These are phyloP conservation scores for Mizuhopecten yessoensis DNA, from an alignment of 1,140 invertebrate species.

Conservation along the genomic window DNA sequence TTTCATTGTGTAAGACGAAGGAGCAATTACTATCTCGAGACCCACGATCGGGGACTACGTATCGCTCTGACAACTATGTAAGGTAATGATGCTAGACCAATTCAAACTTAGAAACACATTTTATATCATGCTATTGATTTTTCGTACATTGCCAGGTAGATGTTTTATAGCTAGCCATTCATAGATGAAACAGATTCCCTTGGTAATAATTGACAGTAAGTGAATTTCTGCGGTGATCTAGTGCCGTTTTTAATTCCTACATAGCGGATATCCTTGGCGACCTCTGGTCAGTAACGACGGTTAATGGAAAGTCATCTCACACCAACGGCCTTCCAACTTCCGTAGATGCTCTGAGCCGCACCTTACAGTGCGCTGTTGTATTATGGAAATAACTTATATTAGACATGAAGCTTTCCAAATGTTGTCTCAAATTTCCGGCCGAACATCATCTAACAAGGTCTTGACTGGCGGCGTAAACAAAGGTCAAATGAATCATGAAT, in stretches of 20 bases:
- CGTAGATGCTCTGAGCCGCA: neutral
- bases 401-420: neutral
- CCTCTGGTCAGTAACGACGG: neutral
- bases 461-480: neutral
- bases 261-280: neutral
- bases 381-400: neutral
- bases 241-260: neutral
- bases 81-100: too few species aligned
- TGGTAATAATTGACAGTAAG: neutral
- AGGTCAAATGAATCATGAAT: neutral
- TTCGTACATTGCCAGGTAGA: too few species aligned
- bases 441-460: neutral
- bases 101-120: too few species aligned
- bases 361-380: neutral
- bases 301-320: neutral
- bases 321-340: neutral
- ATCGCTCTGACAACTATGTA: too few species aligned
- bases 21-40: too few species aligned
- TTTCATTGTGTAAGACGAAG: too few species aligned
- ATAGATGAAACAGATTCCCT: neutral
- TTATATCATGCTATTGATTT: too few species aligned
- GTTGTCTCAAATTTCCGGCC: neutral
- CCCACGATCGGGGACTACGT: too few species aligned
- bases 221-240: neutral
- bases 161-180: neutral